Conservation (phyloP, 2,888 invertebrate species). For the Acheta domesticus region DNA sequence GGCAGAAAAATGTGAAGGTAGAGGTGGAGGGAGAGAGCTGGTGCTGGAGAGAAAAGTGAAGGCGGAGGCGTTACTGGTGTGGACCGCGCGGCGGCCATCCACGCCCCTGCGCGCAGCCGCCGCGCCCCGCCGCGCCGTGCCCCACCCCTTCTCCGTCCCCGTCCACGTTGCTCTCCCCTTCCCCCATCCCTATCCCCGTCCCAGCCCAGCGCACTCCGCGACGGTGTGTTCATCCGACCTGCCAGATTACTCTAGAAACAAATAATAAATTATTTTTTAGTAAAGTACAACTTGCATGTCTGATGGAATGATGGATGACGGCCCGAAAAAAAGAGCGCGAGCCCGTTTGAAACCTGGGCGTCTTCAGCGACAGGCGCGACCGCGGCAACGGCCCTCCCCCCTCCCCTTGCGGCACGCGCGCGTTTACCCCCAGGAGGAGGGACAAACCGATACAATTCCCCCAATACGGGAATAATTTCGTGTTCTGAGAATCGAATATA, state of each 20-base stretch:
- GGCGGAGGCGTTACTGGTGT: too few relatives aligned
- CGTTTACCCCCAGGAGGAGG: neutral
- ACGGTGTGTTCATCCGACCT: slow-evolving; percentile 9
- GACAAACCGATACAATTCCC: slow-evolving; percentile 4
- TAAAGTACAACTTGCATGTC: slow-evolving; percentile 10
- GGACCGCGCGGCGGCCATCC: too few relatives aligned
- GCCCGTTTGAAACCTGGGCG: neutral
- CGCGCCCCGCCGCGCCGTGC: neutral
- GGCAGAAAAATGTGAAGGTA: too few relatives aligned
- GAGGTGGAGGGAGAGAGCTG: too few relatives aligned
- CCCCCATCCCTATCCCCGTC: neutral
- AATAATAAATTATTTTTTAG: slow-evolving; percentile 9
- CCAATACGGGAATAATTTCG: neutral
- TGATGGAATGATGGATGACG: neutral
- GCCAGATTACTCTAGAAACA: slow-evolving; percentile 1
- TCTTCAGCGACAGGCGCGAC: neutral
- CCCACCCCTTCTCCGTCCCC: neutral
- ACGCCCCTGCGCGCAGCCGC: too few relatives aligned
- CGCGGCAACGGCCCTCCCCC: neutral
- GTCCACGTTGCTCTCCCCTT: too few relatives aligned
- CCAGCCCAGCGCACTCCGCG: neutral
- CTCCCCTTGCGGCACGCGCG: too few relatives aligned
- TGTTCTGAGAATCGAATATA: neutral
- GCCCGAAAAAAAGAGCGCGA: neutral
- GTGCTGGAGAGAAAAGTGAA: too few relatives aligned